phyloP scores from a whole-genome alignment of 1,140 invertebrate genomes.

The Cydia amplana region DNA sequence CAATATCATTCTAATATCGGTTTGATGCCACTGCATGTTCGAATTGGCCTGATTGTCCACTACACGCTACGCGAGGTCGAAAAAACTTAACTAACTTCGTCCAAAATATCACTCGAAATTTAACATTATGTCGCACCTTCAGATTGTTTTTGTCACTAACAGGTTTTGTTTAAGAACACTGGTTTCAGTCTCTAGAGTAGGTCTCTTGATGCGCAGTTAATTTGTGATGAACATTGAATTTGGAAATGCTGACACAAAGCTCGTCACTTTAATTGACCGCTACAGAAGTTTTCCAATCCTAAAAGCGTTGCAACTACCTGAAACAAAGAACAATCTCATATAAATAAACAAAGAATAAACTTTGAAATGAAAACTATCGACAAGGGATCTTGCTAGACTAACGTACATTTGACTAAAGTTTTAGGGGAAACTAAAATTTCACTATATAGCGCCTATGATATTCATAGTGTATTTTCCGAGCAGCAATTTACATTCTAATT shows the following conservation, averaged over 20 bases:
- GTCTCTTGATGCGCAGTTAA: constrained; percentile 49
- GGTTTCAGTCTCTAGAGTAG: constrained; percentile 56
- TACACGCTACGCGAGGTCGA: constrained; percentile 50
- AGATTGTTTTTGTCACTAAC: constrained; percentile 48
- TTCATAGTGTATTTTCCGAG: neutral
- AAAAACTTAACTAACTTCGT: constrained; percentile 46
- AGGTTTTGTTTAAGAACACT: constrained; percentile 49
- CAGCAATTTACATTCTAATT: constrained; percentile 48
- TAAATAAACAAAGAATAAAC: neutral
- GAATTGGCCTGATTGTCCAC: constrained; percentile 35
- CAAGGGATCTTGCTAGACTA: neutral
- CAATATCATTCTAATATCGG: too few relatives aligned
- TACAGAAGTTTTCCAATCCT: constrained; percentile 14
- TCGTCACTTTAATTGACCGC: constrained; percentile 20
- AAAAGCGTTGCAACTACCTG: constrained; percentile 5
- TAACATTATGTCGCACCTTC: constrained; percentile 41
- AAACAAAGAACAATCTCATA: neutral
- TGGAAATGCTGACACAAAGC: constrained; percentile 29
- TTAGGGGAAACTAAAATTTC: neutral
- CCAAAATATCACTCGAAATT: constrained; percentile 46
- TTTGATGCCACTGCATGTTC: too few relatives aligned
- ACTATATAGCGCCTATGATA: neutral
- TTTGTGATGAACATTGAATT: constrained; percentile 55
- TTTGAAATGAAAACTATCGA: neutral
- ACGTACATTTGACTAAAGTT: neutral